phyloP scores from a whole-genome alignment of 2,888 invertebrate species.

The Arrhopalites spinosus region DNA sequence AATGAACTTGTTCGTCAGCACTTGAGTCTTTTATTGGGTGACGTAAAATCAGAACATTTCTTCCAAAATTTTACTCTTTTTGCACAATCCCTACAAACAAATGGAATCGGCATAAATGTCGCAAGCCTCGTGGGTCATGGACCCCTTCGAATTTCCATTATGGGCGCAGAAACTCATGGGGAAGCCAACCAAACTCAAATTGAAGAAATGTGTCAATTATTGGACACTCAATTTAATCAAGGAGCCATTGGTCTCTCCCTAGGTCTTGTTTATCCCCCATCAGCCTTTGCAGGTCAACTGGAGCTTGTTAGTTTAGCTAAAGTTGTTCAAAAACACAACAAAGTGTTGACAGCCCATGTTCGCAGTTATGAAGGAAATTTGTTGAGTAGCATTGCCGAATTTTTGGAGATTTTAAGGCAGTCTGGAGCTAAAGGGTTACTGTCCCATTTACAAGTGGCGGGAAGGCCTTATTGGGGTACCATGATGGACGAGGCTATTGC shows the following conservation, averaged over 20 bases:
- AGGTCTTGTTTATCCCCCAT: conserved; percentile 53
- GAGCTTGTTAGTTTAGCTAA: conserved; percentile 47
- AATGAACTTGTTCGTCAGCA: conserved; percentile 43
- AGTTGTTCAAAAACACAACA: conserved; percentile 43
- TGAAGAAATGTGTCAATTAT: conserved; percentile 41
- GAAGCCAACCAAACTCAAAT: conserved; percentile 49
- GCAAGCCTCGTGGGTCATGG: conserved; percentile 52
- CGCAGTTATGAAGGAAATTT: conserved; percentile 52
- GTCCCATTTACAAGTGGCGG: conserved; percentile 52
- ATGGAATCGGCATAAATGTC: conserved; percentile 44
- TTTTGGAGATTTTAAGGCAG: conserved; percentile 43
- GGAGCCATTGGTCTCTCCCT: conserved; percentile 49
- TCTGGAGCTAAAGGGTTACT: conserved; percentile 49
- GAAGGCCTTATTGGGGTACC: conserved; percentile 52
- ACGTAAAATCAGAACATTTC: conserved; percentile 37
- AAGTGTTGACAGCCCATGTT: conserved; percentile 48
- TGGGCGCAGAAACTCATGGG: conserved; percentile 53
- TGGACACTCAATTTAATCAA: conserved; percentile 44
- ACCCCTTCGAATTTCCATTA: conserved; percentile 49
- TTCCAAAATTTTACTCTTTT: conserved; percentile 42
- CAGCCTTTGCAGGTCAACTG: conserved; percentile 44
- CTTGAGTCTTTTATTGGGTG: conserved; percentile 45
- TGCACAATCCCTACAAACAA: conserved; percentile 14
- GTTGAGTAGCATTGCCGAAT: conserved; percentile 47
- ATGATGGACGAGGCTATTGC: conserved; percentile 46